Base-by-base conservation (phyloP, 2,797 vertebrate species). In the Enoplosus armatus region DNA sequence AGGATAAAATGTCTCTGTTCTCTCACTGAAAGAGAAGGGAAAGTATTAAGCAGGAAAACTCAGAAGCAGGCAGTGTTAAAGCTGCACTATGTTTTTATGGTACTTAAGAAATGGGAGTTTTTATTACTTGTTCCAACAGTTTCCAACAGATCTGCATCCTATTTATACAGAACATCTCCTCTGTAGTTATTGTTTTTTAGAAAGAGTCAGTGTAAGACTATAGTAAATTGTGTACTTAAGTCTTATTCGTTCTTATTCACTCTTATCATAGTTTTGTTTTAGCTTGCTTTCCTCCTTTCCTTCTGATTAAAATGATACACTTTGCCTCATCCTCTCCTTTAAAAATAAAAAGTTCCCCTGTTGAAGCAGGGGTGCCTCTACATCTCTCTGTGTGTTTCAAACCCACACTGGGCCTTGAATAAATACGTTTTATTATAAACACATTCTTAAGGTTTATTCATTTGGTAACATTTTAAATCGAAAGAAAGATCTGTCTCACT, bases 1-100 rank as follows among this genome's bases (percentile, higher is more conserved):
- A 18, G 54, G 45, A 67, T 66, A 33, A 59, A 72, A 82, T 29
- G 15, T 39, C 18, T 29, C 20, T 50, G 48, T 61, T 79, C 64
- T 72, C 31, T 64, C 20, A 37, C 18, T 61, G 67, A 60, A 50
- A 6, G n/a, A 55, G 22, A 24, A 50, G n/a, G 56, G 67, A 45
- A 50, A 8, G 14, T 53, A 58, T 51, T 22, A 54, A 62, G 26
- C n/a, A 39, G 18, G 26, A 66, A 27, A 51, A 31, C 73, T 48
- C 47, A 77, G 45, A 70, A 47, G 39, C 62, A 58, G 22, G 53
- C 26, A 47, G 56, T 5, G 8, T 50, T 58, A 69, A 76, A 48
- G 43, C 26, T 51, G 7, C 8, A 43, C 43, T 47, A 53, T 55
- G 33, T 45, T 45, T 69, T 70, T 33, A 55, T 1, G 12, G 6